Conservation (phyloP, 1,140 invertebrate genomes). For the Ladona fulva region DNA sequence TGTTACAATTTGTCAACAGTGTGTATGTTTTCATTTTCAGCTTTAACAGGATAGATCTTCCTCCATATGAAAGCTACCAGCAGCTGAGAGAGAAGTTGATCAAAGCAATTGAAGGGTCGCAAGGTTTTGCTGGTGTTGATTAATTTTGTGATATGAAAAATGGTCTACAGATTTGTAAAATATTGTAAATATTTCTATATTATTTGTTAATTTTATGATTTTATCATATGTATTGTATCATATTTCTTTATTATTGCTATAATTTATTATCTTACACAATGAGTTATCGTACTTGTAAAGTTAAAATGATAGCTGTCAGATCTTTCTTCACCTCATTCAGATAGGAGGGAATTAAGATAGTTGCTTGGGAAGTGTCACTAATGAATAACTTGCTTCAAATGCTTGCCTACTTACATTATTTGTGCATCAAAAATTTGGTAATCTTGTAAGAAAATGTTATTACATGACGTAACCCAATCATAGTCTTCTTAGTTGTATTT, state of each 20-base stretch:
- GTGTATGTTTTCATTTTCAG: slow-evolving; percentile 57
- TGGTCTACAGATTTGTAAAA: background rate
- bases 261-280: background rate
- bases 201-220: background rate
- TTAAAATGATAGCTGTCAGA: too few relatives aligned
- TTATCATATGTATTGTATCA: background rate
- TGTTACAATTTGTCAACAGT: too few relatives aligned
- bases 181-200: slow-evolving; percentile 1
- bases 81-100: slow-evolving; percentile 90
- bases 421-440: too few relatives aligned
- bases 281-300: too few relatives aligned
- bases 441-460: too few relatives aligned
- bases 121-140: slow-evolving; percentile 97
- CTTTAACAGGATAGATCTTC: slow-evolving; percentile 95
- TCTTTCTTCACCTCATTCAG: too few relatives aligned
- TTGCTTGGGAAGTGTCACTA: too few relatives aligned
- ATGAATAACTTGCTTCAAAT: too few relatives aligned
- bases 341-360: too few relatives aligned
- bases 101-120: slow-evolving; percentile 94
- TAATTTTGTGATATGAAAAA: slow-evolving; percentile 38
- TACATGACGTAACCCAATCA: too few relatives aligned
- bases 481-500: too few relatives aligned
- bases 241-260: background rate
- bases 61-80: slow-evolving; percentile 91
- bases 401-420: too few relatives aligned